phyloP scores from a whole-genome alignment of 2,797 vertebrate species.

The Enteromius afrohamiltoni region DNA sequence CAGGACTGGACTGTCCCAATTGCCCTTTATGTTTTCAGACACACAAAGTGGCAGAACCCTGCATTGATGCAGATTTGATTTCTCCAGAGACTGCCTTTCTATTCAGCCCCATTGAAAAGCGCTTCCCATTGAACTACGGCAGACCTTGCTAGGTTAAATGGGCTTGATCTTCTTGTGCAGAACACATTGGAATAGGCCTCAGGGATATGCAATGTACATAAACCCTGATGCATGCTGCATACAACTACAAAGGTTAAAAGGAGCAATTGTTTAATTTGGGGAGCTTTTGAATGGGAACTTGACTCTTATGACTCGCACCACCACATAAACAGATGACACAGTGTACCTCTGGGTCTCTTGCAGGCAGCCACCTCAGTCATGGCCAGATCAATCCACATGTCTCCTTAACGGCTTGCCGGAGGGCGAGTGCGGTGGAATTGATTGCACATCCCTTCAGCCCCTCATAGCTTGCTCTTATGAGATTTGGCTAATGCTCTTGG shows the following conservation, averaged over 20 bases:
- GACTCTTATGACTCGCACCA: conserved; percentile 60
- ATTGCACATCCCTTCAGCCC: conserved; percentile 63
- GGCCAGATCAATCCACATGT: conserved; percentile 69
- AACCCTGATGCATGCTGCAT: conserved; percentile 57
- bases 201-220: conserved; percentile 42
- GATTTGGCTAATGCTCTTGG: conserved; percentile 57
- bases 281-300: conserved; percentile 65
- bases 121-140: conserved; percentile 40
- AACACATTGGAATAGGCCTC: conserved; percentile 48
- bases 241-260: conserved; percentile 61
- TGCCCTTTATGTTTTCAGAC: conserved; percentile 41
- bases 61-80: conserved; percentile 53
- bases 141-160: conserved; percentile 53
- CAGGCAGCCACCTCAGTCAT: conserved; percentile 55
- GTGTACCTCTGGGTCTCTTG: conserved; percentile 52
- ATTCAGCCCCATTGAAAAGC: conserved; percentile 33
- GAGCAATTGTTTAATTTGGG: conserved; percentile 66
- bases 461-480: conserved; percentile 60
- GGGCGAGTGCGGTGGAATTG: conserved; percentile 62
- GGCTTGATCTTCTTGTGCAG: conserved; percentile 38
- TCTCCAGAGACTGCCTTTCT: conserved; percentile 43
- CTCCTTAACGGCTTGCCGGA: conserved; percentile 68
- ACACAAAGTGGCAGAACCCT: conserved; percentile 26
- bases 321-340: conserved; percentile 63
- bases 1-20: conserved; percentile 28